Base-by-base conservation (phyloP, 2,797 vertebrate genomes). In the Microctenopoma steveboyesi region DNA sequence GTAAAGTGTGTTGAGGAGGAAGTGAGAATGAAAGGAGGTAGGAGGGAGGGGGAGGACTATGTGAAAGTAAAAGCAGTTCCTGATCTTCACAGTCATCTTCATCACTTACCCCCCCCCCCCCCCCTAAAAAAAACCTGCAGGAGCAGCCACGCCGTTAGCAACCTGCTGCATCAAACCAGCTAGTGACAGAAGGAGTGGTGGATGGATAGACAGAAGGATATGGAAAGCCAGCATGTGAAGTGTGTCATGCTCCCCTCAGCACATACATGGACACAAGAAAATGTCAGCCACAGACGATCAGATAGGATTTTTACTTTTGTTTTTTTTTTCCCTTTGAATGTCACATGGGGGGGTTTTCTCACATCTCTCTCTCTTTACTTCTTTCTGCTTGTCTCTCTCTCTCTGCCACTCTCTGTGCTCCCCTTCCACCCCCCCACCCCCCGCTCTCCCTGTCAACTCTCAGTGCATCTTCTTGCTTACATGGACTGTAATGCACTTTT, bases 131-230 rank as follows among this genome's bases (percentile, higher is more conserved):
- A 43, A 13, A 16, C 54, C 35, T 40, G 64, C 55, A 58, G 76
- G 46, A 79, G 72, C 78, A 64, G 60, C 62, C 59, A 18, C 35
- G 0, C 39, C 66, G 72, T 14, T 14, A 5, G 64, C 74, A 64
- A 64, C 47, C 76, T 60, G 75, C 68, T 30, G 69, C 79, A 64
- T 86, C 72, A 68, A 78, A 76, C 73, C 33, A 37, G 67, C 81
- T 83, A 76, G 79, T 83, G 85, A 86, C 84, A 83, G 84, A 86
- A 83, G 70, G 88, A 78, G 28, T 30, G 76, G 63, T 61, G 83
- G 83, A 88, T 74, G 77, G 83, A 86, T 45, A 66, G 84, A 81
- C 83, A 88, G 69, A 88, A 83, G 81, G 84, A 82, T 85, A 55
- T 59, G 80, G 63, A 74, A 76, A 67, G 72, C 60, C 62, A 46